phyloP scores from a whole-genome alignment of 2,113 vertebrate genomes.

The Phylloscopus whistleri region DNA sequence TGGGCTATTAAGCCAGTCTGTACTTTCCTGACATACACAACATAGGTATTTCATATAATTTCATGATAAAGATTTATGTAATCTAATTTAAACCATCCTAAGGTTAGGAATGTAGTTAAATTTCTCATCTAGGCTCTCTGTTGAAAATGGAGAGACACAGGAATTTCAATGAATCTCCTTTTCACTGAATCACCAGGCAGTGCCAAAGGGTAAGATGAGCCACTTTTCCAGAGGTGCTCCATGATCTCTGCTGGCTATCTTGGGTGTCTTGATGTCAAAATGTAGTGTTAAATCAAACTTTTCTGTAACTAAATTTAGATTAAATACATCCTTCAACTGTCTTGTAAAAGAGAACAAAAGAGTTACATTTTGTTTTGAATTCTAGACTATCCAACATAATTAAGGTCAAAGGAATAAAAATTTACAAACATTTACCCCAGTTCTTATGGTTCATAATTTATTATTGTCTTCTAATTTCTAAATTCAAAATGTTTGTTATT shows the following conservation, averaged over 20 bases:
- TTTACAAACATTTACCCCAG: neutral
- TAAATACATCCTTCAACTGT: neutral
- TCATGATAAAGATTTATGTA: neutral
- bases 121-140: neutral
- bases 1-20: neutral
- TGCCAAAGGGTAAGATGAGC: neutral
- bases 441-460: neutral
- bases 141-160: neutral
- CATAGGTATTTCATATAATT: neutral
- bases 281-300: neutral
- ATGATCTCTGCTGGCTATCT: neutral
- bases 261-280: neutral
- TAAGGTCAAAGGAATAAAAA: neutral
- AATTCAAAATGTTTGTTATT: neutral
- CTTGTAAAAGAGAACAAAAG: neutral
- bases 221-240: neutral
- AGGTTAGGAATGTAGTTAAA: neutral
- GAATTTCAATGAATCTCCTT: neutral
- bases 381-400: neutral
- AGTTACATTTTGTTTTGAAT: neutral
- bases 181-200: neutral
- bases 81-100: neutral
- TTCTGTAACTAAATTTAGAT: neutral
- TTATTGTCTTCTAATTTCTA: neutral
- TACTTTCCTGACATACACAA: neutral